Percentiles rank a stretch among this genome's conserved stretches.
Conservation (phyloP, 1,140 invertebrate species). For the Meloidogyne floridensis region DNA sequence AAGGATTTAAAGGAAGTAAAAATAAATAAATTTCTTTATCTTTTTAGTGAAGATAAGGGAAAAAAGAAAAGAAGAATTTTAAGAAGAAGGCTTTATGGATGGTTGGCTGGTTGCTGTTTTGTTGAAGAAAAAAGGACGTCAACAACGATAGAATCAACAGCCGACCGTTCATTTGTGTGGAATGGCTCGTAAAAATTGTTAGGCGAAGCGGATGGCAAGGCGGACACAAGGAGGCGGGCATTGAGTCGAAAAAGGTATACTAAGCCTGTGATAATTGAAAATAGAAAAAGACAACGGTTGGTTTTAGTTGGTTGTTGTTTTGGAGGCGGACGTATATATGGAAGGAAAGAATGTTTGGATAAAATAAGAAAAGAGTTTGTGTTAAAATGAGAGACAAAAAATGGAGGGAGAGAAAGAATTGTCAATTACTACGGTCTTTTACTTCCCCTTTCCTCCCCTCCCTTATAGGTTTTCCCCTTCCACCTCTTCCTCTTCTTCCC, state of each 20-base stretch:
- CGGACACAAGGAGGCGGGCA: not conserved
- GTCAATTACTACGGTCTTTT: not conserved
- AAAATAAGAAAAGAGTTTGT: too few relatives aligned
- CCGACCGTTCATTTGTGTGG: not conserved
- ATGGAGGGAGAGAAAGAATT: not conserved
- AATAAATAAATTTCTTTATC: not conserved
- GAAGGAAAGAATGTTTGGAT: too few relatives aligned
- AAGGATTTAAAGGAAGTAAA: not conserved
- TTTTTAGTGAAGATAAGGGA: not conserved
- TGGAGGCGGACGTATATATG: not conserved
- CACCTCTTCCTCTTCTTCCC: not conserved
- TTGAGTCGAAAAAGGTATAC: too few relatives aligned
- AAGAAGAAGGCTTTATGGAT: not conserved
- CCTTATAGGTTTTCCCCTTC: not conserved
- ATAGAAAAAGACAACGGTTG: too few relatives aligned
- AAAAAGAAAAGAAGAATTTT: not conserved
- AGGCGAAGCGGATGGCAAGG: not conserved
- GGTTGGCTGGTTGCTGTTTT: not conserved
- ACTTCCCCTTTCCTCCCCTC: not conserved
- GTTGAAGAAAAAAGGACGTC: not conserved
- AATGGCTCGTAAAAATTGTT: conserved; percentile 7
- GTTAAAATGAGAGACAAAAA: too few relatives aligned
- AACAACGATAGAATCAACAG: not conserved
- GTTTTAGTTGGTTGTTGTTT: too few relatives aligned
- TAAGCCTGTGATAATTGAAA: too few relatives aligned